phyloP scores from a whole-genome alignment of 2,797 vertebrate genomes.

The Salmo trutta region DNA sequence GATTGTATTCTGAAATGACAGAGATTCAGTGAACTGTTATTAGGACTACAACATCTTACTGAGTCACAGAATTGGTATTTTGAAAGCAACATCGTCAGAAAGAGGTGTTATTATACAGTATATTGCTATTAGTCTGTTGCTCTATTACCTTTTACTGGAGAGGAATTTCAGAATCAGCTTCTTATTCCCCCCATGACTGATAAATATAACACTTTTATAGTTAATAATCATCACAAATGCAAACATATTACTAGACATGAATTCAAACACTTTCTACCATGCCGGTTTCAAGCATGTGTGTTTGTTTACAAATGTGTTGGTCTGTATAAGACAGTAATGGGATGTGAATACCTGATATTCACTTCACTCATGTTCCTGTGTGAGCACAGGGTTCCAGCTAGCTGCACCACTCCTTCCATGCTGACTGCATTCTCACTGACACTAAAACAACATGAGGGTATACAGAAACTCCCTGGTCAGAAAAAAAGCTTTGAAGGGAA shows the following conservation, averaged over 20 bases:
- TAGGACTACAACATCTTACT: conserved; percentile 9
- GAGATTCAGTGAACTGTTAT: not conserved
- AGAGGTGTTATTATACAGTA: too few relatives aligned
- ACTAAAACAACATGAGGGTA: conserved; percentile 63
- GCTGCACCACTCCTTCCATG: conserved; percentile 65
- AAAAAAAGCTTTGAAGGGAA: not conserved
- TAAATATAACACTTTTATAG: conserved; percentile 43
- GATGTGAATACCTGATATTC: conserved; percentile 73
- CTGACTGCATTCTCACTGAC: conserved; percentile 76
- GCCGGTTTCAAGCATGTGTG: not conserved
- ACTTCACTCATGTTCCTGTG: conserved; percentile 62
- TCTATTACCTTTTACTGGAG: conserved; percentile 69
- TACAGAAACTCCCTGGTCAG: not conserved
- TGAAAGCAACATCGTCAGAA: too few relatives aligned
- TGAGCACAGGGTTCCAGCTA: conserved; percentile 70
- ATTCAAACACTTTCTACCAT: not conserved
- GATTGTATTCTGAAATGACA: conserved; percentile 9
- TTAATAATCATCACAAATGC: not conserved
- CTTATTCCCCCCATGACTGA: conserved; percentile 69
- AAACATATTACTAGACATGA: not conserved
- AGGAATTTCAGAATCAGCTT: conserved; percentile 71
- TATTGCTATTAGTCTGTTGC: too few relatives aligned
- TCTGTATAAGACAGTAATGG: not conserved
- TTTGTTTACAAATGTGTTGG: not conserved
- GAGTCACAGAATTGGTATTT: too few relatives aligned